Evolutionary conservation across 2,888 invertebrate genomes (phyloP).

Genomic region (Blomia tropicalis): DNA sequence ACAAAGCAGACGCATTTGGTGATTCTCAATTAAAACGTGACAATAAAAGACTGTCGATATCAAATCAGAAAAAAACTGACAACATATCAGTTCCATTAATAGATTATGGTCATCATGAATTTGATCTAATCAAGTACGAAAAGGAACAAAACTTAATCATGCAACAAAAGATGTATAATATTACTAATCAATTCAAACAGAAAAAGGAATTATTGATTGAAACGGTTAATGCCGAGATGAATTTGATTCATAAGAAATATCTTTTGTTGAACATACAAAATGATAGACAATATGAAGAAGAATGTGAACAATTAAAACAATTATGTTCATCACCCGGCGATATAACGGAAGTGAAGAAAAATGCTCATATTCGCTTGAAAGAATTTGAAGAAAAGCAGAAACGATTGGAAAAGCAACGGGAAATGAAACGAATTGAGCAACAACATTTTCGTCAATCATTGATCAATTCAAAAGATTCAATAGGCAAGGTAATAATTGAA

Average conservation of each 20-base stretch:
- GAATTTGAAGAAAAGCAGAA: slow-evolving; percentile 26
- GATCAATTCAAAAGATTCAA: not conserved
- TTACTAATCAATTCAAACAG: not conserved
- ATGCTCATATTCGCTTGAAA: slow-evolving; percentile 10
- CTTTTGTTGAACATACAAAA: not conserved
- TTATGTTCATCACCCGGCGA: not conserved
- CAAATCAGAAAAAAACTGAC: not conserved
- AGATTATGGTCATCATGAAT: too few species aligned
- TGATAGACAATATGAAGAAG: slow-evolving; percentile 24
- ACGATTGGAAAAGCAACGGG: slow-evolving; percentile 22
- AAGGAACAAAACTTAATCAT: slow-evolving; percentile 5
- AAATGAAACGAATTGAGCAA: not conserved
- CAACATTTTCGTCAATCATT: not conserved
- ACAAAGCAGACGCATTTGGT: not conserved
- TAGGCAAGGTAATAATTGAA: not conserved
- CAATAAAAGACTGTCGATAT: not conserved
- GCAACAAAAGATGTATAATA: not conserved
- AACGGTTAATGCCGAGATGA: slow-evolving; percentile 16
- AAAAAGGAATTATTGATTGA: slow-evolving; percentile 18
- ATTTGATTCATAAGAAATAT: slow-evolving; percentile 11
- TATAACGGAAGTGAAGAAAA: not conserved
- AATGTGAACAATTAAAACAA: slow-evolving; percentile 21
- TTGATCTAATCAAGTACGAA: slow-evolving; percentile 17
- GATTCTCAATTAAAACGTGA: not conserved
- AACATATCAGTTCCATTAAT: too few species aligned